Evolutionary conservation across 2,113 vertebrate genomes (phyloP).

Genomic region (Pedionomus torquatus): DNA sequence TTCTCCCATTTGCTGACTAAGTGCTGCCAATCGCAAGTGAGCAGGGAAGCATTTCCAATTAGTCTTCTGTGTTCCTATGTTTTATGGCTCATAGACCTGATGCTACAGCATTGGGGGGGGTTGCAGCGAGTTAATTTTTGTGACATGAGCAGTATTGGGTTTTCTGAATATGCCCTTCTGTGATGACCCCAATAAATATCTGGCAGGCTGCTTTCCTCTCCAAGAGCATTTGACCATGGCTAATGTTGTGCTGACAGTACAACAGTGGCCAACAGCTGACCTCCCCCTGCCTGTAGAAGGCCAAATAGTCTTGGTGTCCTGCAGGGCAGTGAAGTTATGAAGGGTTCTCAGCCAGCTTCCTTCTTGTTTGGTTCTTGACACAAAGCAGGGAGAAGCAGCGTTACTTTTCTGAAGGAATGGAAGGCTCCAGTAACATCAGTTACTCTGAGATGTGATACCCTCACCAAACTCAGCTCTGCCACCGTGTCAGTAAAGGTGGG

Average conservation of each 20-base stretch:
- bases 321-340: background rate
- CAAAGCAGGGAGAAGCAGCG: background rate
- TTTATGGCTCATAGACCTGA: background rate
- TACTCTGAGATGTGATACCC: background rate
- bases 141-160: background rate
- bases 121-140: background rate
- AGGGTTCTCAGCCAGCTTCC: background rate
- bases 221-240: background rate
- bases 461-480: background rate
- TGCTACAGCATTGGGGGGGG: accelerated
- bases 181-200: background rate
- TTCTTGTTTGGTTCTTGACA: background rate
- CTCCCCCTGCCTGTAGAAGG: background rate
- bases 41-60: background rate
- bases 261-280: background rate
- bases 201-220: background rate
- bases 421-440: background rate
- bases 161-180: background rate
- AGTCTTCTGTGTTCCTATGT: accelerated
- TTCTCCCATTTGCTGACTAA: background rate
- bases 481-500: background rate
- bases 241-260: background rate
- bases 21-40: background rate
- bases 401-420: background rate
- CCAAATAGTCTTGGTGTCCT: background rate